Conservation (phyloP, 2,113 vertebrate genomes). For the Manacus vitellinus region DNA sequence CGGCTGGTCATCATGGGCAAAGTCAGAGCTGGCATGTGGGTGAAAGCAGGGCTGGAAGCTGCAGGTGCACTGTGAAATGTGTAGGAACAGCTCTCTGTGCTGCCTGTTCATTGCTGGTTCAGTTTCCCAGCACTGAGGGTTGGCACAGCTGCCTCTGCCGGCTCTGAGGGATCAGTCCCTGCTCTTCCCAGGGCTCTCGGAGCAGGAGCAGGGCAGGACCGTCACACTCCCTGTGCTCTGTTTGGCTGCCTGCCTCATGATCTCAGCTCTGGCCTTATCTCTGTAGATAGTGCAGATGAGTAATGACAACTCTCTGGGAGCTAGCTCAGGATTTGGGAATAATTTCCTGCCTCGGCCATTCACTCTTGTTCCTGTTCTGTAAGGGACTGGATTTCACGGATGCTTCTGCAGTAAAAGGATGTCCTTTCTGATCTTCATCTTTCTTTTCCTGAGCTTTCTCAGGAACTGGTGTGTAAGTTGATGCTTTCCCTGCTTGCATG, state of each 20-base stretch:
- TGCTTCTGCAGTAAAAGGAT: neutral
- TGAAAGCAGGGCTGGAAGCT: neutral
- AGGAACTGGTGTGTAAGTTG: neutral
- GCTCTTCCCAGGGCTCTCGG: neutral
- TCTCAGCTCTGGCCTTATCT: neutral
- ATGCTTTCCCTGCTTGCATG: neutral
- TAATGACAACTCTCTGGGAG: neutral
- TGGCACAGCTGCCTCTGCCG: neutral
- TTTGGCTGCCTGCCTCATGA: neutral
- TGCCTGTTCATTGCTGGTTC: neutral
- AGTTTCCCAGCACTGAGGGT: accelerated
- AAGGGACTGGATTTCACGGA: neutral
- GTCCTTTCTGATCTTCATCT: neutral
- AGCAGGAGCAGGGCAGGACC: neutral
- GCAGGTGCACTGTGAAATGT: neutral
- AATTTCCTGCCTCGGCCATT: neutral
- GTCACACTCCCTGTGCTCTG: accelerated
- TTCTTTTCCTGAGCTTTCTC: neutral
- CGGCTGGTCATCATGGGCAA: neutral
- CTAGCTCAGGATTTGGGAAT: neutral
- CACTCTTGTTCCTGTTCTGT: neutral
- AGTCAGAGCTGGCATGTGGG: neutral
- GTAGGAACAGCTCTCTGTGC: neutral
- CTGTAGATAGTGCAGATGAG: neutral
- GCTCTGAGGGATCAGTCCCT: accelerated